Percentiles rank a stretch among this genome's conserved stretches.
phyloP scores from a whole-genome alignment of 2,113 vertebrate species.

The Upupa epops region DNA sequence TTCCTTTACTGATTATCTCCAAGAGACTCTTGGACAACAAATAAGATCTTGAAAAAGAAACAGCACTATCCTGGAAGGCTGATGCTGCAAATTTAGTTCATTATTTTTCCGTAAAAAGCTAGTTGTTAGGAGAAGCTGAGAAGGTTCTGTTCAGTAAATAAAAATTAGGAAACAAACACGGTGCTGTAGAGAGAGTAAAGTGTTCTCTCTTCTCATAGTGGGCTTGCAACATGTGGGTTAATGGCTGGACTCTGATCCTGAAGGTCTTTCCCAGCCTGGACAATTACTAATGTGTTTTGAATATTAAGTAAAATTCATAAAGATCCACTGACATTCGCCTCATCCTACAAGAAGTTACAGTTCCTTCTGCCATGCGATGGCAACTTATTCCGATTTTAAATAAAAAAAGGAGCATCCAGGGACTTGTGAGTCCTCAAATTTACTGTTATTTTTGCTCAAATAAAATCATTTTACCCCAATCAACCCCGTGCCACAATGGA shows the following conservation, averaged over 20 bases:
- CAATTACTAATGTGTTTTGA: neutral
- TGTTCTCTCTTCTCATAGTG: too few species aligned
- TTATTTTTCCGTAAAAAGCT: neutral
- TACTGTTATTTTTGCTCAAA: neutral
- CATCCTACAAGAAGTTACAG: neutral
- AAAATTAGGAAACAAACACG: neutral
- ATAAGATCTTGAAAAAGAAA: neutral
- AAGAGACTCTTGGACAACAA: neutral
- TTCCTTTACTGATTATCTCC: neutral
- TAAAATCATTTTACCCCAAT: neutral
- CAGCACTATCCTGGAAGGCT: neutral
- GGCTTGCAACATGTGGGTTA: too few species aligned
- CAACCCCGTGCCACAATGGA: rapidly evolving
- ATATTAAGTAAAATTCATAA: neutral
- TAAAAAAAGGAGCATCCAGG: neutral
- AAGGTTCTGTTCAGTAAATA: neutral
- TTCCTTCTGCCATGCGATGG: neutral
- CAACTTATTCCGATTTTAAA: neutral
- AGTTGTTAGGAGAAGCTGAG: neutral
- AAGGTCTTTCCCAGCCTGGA: too few species aligned
- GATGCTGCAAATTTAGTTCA: neutral
- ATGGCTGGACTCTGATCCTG: too few species aligned
- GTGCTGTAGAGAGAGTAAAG: neutral
- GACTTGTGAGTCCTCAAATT: neutral
- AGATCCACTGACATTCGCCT: neutral